Evolutionary conservation across 2,797 vertebrate genomes (phyloP).

Genomic region (Micrastur ruficollis): DNA sequence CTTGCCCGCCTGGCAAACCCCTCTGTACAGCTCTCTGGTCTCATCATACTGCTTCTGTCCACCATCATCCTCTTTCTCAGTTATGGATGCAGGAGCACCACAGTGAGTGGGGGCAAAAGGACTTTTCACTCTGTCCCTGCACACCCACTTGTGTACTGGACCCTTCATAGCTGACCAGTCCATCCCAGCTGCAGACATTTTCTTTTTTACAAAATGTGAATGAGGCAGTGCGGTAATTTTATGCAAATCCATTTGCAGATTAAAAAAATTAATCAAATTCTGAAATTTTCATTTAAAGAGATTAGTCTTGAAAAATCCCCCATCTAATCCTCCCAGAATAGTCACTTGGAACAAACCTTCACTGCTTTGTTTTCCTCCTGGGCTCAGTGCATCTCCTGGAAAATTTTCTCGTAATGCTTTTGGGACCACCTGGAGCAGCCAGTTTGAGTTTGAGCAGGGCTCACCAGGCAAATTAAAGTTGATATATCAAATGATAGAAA

Average conservation of each 20-base stretch:
- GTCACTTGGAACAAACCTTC: conserved; percentile 48
- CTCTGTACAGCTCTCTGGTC: not conserved
- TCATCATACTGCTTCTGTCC: not conserved
- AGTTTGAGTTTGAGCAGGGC: conserved; percentile 19
- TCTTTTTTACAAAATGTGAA: not conserved
- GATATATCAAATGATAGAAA: conserved; percentile 43
- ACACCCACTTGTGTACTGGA: not conserved
- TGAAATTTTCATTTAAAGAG: conserved; percentile 68
- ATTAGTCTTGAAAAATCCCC: conserved; percentile 58
- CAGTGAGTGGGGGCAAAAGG: not conserved
- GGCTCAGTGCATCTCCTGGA: conserved; percentile 41
- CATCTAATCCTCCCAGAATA: conserved; percentile 56
- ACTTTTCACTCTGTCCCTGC: not conserved
- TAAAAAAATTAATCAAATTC: conserved; percentile 66
- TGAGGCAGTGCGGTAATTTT: conserved; percentile 26
- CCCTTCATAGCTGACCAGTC: not conserved
- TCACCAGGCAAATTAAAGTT: conserved; percentile 19
- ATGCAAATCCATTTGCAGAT: conserved; percentile 57
- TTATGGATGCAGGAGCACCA: not conserved
- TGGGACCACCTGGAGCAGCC: conserved; percentile 22
- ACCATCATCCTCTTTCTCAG: not conserved
- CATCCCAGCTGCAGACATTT: not conserved
- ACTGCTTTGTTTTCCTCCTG: conserved; percentile 34
- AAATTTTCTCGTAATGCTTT: conserved; percentile 34
- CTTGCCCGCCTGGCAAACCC: not conserved